Evolutionary conservation across 92 coral and sea anemone genomes (phyloP).

Genomic region (Actinostola sp.): DNA sequence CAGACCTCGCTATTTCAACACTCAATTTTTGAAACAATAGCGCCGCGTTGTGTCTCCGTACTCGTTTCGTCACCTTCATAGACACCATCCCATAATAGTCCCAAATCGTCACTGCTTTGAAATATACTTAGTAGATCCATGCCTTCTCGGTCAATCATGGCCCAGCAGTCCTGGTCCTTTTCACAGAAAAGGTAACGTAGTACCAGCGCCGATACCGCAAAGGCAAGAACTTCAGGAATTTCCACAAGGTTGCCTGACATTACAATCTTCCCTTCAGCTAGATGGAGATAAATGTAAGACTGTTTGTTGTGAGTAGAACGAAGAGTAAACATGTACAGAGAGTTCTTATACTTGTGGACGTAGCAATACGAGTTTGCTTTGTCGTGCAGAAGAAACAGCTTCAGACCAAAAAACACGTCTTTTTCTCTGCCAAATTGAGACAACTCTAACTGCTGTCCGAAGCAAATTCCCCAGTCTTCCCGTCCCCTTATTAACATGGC

Average conservation of each 20-base stretch:
- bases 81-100: constrained; percentile 29
- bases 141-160: constrained; percentile 31
- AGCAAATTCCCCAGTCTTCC: constrained; percentile 63
- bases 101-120: constrained; percentile 34
- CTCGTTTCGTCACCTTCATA: constrained; percentile 23
- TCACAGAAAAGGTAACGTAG: constrained; percentile 31
- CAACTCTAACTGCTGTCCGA: constrained; percentile 19
- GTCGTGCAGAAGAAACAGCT: constrained; percentile 45
- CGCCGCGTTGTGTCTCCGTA: background rate
- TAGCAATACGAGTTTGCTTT: constrained; percentile 31
- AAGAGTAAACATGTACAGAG: constrained; percentile 60
- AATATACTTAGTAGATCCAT: constrained; percentile 29
- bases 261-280: constrained; percentile 41
- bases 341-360: constrained; percentile 58
- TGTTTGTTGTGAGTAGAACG: constrained; percentile 13
- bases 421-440: constrained; percentile 6
- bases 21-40: constrained; percentile 18
- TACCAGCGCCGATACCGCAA: constrained; percentile 38
- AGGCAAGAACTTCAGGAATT: constrained; percentile 58
- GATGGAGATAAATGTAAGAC: constrained; percentile 43
- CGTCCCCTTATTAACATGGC: constrained; percentile 57
- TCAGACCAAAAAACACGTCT: constrained; percentile 5
- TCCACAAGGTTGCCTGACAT: constrained; percentile 42
- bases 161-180: constrained; percentile 35
- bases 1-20: constrained; percentile 10